Percentiles rank a stretch among this genome's conserved stretches.
Conservation (phyloP, 1,140 invertebrate genomes). For the Sycophila sp. region DNA sequence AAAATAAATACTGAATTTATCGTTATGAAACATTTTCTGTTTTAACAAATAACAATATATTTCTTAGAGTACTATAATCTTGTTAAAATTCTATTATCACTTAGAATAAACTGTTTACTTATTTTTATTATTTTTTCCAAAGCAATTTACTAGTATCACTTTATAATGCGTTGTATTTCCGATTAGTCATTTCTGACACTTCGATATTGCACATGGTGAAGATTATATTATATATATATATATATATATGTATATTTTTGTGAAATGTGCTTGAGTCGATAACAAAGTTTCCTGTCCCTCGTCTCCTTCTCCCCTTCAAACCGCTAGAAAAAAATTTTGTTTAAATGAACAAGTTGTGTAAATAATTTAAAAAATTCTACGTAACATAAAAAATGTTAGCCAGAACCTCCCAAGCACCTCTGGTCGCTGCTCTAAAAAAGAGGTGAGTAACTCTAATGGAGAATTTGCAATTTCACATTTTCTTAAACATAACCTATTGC, state of each 20-base stretch:
- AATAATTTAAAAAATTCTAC: background rate
- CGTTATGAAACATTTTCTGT: no score
- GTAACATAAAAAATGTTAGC: conserved; percentile 42
- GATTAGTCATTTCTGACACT: no score
- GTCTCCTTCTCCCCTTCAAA: background rate
- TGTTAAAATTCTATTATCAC: no score
- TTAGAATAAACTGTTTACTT: no score
- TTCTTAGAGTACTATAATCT: no score
- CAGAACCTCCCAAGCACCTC: conserved; percentile 39
- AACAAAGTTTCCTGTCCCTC: conserved; percentile 20
- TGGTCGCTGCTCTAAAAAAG: conserved; percentile 44
- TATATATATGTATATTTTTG: background rate
- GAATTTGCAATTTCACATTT: background rate
- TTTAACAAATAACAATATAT: no score
- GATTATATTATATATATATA: no score
- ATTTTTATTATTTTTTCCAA: background rate
- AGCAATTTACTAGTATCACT: no score
- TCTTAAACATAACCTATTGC: conserved; percentile 28
- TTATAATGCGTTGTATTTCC: no score
- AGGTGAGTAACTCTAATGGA: conserved; percentile 41
- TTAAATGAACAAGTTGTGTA: conserved; percentile 28
- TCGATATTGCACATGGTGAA: no score
- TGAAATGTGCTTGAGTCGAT: background rate
- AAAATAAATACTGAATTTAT: no score
- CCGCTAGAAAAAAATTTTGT: conserved; percentile 9